Conservation (phyloP, 2,797 vertebrate genomes). For the Gobio occitaniae region DNA sequence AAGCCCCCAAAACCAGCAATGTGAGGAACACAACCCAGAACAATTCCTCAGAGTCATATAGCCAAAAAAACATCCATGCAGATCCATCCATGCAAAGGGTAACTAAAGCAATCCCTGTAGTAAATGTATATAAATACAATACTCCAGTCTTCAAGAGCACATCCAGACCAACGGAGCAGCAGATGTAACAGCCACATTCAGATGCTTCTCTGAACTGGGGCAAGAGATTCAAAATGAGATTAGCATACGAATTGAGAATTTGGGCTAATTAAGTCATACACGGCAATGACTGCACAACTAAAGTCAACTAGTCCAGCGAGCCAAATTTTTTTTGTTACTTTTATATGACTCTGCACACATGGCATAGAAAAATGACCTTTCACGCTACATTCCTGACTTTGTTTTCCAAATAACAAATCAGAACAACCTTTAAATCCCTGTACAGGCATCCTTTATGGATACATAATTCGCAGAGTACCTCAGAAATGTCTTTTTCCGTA, state of each 20-base stretch:
- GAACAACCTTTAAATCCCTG: background rate
- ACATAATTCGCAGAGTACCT: background rate
- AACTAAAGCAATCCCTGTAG: background rate
- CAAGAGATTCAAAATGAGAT: slow-evolving; percentile 15
- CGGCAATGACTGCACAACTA: background rate
- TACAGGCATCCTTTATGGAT: background rate
- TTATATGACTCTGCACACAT: background rate
- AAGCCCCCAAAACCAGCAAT: background rate
- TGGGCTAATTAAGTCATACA: slow-evolving; percentile 39
- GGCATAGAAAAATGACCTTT: background rate
- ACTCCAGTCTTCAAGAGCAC: slow-evolving; percentile 20
- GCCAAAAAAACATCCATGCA: background rate
- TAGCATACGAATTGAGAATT: slow-evolving; percentile 8
- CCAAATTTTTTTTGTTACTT: background rate
- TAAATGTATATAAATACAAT: background rate
- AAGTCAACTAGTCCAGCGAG: background rate
- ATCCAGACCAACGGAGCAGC: slow-evolving; percentile 61
- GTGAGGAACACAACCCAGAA: background rate
- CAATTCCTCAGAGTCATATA: background rate
- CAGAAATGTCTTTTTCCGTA: background rate
- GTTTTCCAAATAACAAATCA: slow-evolving; percentile 18
- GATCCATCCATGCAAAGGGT: background rate
- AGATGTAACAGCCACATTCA: slow-evolving; percentile 52
- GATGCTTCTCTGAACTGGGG: background rate
- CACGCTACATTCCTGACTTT: background rate